A percentile compares a stretch with the other conserved stretches of the same genome.
phyloP scores from a whole-genome alignment of 2,888 invertebrate genomes.

The Cephalotes varians region DNA sequence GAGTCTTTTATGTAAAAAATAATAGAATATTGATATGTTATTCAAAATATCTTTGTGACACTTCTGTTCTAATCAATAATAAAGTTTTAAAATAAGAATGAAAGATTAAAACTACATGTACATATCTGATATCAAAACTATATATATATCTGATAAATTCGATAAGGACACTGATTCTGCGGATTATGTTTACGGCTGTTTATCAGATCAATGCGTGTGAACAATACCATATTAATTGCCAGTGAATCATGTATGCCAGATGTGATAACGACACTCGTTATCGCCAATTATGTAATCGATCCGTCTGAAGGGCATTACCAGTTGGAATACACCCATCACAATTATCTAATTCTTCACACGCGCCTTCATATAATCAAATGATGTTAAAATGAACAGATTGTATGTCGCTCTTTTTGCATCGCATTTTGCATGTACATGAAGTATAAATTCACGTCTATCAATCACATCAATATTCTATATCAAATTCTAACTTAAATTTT shows the following conservation, averaged over 20 bases:
- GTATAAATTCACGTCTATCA: background rate
- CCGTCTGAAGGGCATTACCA: conserved; percentile 64
- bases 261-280: conserved; percentile 54
- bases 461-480: background rate
- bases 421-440: background rate
- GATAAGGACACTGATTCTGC: background rate
- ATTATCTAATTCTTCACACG: conserved; percentile 69
- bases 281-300: conserved; percentile 67
- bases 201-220: conserved; percentile 29
- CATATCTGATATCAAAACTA: too few species aligned
- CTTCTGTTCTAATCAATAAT: background rate
- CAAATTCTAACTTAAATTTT: background rate
- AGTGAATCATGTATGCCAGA: conserved; percentile 22
- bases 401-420: conserved; percentile 43
- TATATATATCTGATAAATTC: background rate
- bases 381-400: conserved; percentile 64
- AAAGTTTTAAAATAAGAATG: background rate
- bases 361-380: conserved; percentile 69
- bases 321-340: conserved; percentile 51
- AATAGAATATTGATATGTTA: background rate
- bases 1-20: background rate
- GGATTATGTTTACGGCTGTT: background rate
- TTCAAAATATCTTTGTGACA: background rate
- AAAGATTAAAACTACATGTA: background rate
- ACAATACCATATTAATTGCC: conserved; percentile 61